phyloP scores from a whole-genome alignment of 2,113 vertebrate genomes.

The Macrotus californicus region DNA sequence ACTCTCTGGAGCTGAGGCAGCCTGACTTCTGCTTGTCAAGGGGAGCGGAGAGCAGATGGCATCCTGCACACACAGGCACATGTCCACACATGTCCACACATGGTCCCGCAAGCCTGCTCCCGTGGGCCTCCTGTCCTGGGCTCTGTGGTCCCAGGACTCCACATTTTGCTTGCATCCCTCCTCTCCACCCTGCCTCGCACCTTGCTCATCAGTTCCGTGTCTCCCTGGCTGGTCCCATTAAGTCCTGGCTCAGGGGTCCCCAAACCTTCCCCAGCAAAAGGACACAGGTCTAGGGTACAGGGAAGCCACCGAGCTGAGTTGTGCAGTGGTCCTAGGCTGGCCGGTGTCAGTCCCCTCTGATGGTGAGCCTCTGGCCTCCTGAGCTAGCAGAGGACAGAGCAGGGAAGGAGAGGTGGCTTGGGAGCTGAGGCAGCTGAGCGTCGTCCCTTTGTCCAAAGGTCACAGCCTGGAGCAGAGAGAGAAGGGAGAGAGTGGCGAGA shows the following conservation, averaged over 20 bases:
- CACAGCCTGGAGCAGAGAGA: constrained; percentile 85
- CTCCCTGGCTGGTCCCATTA: neutral
- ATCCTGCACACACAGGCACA: fast-evolving
- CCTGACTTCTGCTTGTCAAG: neutral
- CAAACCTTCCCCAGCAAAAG: constrained; percentile 63
- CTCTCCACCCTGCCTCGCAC: neutral
- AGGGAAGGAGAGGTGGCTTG: constrained; percentile 76
- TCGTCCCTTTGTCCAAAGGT: constrained; percentile 76
- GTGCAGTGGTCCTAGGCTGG: constrained; percentile 24
- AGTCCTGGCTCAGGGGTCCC: neutral
- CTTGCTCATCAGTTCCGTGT: neutral
- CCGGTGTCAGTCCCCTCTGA: neutral
- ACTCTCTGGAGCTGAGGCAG: fast-evolving
- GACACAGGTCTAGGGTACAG: constrained; percentile 58
- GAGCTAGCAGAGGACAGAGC: constrained; percentile 66
- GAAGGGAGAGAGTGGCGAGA: constrained; percentile 48
- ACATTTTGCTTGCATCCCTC: neutral
- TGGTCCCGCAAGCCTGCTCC: fast-evolving
- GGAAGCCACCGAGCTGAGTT: constrained; percentile 46
- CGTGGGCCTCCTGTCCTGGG: neutral
- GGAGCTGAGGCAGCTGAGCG: constrained; percentile 66
- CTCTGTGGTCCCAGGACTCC: neutral
- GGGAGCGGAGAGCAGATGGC: fast-evolving
- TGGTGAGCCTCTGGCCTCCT: constrained; percentile 62
- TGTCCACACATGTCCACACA: neutral